Evolutionary conservation across 2,888 invertebrate genomes (phyloP).

Genomic region (Cerastis rubricosa): DNA sequence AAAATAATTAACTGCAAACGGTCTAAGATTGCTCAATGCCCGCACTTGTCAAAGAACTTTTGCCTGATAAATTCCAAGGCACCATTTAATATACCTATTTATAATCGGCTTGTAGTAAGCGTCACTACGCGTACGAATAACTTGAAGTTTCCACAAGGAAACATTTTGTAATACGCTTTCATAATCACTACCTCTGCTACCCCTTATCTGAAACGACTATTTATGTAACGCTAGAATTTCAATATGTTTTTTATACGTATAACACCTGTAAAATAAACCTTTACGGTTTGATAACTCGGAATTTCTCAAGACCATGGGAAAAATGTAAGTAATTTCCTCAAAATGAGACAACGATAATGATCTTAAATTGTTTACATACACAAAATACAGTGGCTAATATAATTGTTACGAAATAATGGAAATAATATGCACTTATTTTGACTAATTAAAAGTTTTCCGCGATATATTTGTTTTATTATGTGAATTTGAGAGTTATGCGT

Average conservation of each 20-base stretch:
- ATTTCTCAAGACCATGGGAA: conserved; percentile 47
- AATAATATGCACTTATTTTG: conserved; percentile 42
- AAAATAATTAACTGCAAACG: conserved; percentile 12
- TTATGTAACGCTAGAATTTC: conserved; percentile 44
- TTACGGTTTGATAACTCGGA: conserved; percentile 45
- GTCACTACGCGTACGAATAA: neutral
- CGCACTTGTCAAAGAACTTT: conserved; percentile 24
- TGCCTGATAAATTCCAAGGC: conserved; percentile 5
- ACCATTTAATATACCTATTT: neutral
- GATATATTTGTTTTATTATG: conserved; percentile 16
- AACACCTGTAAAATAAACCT: conserved; percentile 46
- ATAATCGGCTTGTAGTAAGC: neutral
- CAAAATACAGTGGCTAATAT: conserved; percentile 13
- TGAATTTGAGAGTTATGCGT: conserved; percentile 31
- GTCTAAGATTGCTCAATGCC: conserved; percentile 7
- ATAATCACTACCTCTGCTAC: conserved; percentile 11
- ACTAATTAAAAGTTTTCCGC: conserved; percentile 40
- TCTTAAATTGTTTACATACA: conserved; percentile 36
- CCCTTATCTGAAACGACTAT: conserved; percentile 48
- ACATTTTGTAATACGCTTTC: conserved; percentile 9
- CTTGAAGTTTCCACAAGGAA: neutral
- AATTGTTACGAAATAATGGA: conserved; percentile 37
- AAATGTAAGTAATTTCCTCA: conserved; percentile 11
- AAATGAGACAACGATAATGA: conserved; percentile 29
- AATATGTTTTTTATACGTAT: conserved; percentile 29